phyloP scores from a whole-genome alignment of 2,888 invertebrate genomes.

The Diarsia brunnea region DNA sequence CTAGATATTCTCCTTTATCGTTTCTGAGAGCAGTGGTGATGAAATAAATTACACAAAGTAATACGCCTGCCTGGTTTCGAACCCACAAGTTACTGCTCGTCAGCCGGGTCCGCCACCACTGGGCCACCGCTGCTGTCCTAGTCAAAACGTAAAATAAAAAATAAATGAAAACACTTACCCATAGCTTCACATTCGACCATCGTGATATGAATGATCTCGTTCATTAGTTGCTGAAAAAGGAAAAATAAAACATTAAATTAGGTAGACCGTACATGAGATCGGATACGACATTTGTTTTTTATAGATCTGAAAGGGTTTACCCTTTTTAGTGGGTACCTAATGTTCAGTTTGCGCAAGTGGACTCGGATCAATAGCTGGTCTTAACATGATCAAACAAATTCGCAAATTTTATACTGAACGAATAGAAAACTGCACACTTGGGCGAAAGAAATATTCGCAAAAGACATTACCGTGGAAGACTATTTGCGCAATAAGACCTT shows the following conservation, averaged over 20 bases:
- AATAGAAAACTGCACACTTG: too few species aligned
- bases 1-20: too few species aligned
- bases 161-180: constrained; percentile 27
- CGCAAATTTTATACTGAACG: too few species aligned
- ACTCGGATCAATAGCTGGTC: neutral
- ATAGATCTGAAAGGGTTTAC: neutral
- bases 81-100: too few species aligned
- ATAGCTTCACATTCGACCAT: constrained; percentile 47
- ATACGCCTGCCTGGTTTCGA: too few species aligned
- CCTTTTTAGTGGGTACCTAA: neutral
- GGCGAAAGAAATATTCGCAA: neutral
- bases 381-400: neutral
- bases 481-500: neutral
- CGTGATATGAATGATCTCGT: constrained; percentile 52
- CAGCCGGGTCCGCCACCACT: too few species aligned
- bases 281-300: neutral
- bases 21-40: too few species aligned
- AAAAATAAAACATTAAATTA: constrained; percentile 2
- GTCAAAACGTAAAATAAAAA: neutral
- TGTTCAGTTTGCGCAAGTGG: neutral
- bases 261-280: too few species aligned
- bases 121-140: too few species aligned
- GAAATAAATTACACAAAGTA: too few species aligned
- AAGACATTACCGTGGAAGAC: neutral
- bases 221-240: constrained; percentile 47